phyloP scores from a whole-genome alignment of 2,797 vertebrate genomes.

The Takifugu ocellatus region DNA sequence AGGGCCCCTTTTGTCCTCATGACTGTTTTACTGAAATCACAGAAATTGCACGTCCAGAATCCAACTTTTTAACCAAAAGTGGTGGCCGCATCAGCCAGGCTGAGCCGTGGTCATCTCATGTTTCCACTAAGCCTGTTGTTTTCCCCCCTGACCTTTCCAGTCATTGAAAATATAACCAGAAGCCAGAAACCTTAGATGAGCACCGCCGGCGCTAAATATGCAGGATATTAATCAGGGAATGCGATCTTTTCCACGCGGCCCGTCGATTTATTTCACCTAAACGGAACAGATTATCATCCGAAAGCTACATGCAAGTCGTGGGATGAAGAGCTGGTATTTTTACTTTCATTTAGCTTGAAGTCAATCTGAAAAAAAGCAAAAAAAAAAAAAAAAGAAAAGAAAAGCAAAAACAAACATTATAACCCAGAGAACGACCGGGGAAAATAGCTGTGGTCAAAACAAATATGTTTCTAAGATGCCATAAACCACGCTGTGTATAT shows the following conservation, averaged over 20 bases:
- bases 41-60: neutral
- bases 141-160: constrained; percentile 71
- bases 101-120: constrained; percentile 52
- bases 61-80: neutral
- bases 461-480: neutral
- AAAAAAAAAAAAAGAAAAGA: too few relatives aligned
- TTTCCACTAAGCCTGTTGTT: constrained; percentile 72
- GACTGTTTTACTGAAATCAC: constrained; percentile 6
- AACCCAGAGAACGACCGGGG: too few relatives aligned
- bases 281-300: neutral
- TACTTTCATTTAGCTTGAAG: too few relatives aligned
- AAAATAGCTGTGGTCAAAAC: constrained; percentile 3
- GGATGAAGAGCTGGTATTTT: too few relatives aligned
- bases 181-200: constrained; percentile 56
- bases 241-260: too few relatives aligned
- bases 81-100: constrained; percentile 25
- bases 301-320: too few relatives aligned
- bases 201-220: constrained; percentile 29
- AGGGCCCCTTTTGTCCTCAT: constrained; percentile 34
- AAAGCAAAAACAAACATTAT: too few relatives aligned
- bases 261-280: neutral
- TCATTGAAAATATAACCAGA: constrained; percentile 70
- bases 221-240: constrained; percentile 22
- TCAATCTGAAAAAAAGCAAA: too few relatives aligned
- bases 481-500: too few relatives aligned